A percentile compares a stretch with the other conserved stretches of the same genome.
Evolutionary conservation across 2,888 invertebrate genomes (phyloP).

Genomic region (Drosophila pseudotalamancana): DNA sequence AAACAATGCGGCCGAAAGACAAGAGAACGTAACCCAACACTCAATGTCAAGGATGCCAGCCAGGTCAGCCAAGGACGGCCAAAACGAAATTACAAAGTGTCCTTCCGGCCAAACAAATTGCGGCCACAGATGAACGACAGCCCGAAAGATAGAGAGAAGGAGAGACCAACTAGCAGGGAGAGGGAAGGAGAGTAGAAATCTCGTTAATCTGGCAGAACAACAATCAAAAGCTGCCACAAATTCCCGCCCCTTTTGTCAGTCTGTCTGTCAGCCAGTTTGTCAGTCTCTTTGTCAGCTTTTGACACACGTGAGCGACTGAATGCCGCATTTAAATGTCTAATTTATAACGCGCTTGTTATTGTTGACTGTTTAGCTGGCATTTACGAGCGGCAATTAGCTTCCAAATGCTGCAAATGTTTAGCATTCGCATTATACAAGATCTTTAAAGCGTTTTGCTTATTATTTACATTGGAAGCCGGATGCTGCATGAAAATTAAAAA

Average conservation of each 20-base stretch:
- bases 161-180: too few relatives aligned
- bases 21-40: conserved; percentile 4
- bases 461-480: conserved; percentile 28
- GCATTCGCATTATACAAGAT: conserved; percentile 5
- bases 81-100: conserved; percentile 68
- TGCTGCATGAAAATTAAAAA: neutral
- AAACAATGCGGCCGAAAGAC: conserved; percentile 15
- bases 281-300: neutral
- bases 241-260: conserved; percentile 4
- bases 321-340: conserved; percentile 52
- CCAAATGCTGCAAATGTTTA: conserved; percentile 7
- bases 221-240: conserved; percentile 42
- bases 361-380: neutral
- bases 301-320: conserved; percentile 17
- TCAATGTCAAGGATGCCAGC: conserved; percentile 39
- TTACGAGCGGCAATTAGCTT: conserved; percentile 35
- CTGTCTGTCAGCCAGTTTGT: neutral
- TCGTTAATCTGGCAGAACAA: conserved; percentile 48
- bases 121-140: conserved; percentile 15
- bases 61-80: conserved; percentile 34
- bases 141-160: neutral
- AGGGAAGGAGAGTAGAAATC: neutral
- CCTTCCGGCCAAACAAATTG: conserved; percentile 59
- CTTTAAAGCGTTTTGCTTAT: conserved; percentile 41
- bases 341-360: conserved; percentile 38